These are phyloP conservation scores for Leucophenga maculata DNA, from an alignment of 2,888 invertebrate species.

Conservation along the genomic window DNA sequence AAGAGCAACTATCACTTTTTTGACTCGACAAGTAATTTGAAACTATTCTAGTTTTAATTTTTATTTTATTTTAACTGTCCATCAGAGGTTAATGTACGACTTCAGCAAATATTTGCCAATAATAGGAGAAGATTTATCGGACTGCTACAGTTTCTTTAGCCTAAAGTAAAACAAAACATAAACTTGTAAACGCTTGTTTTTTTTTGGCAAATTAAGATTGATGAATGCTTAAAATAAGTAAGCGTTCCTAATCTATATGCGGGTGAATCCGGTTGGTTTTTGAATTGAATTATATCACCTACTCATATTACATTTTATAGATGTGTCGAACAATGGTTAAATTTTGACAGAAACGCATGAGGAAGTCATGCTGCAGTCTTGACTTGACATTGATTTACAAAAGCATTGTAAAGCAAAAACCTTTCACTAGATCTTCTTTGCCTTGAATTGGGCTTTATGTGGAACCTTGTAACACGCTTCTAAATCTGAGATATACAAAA, in stretches of 20 bases:
- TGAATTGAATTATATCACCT: too few species aligned
- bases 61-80: background rate
- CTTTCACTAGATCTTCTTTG: conserved; percentile 17
- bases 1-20: conserved; percentile 52
- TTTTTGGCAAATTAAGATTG: too few species aligned
- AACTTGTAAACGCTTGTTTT: too few species aligned
- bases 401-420: background rate
- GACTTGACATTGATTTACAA: conserved; percentile 12
- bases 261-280: background rate
- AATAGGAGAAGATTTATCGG: conserved; percentile 38
- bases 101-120: conserved; percentile 19
- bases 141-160: too few species aligned
- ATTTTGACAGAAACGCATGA: too few species aligned
- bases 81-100: conserved; percentile 44
- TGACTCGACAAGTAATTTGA: conserved; percentile 38
- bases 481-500: background rate
- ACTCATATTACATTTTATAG: too few species aligned
- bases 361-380: background rate
- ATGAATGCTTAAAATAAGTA: too few species aligned
- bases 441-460: conserved; percentile 1
- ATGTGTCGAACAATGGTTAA: too few species aligned
- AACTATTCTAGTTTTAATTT: conserved; percentile 7
- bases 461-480: background rate
- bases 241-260: background rate
- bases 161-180: too few species aligned